Conservation (phyloP, 2,797 vertebrate genomes). For the Champsocephalus esox region DNA sequence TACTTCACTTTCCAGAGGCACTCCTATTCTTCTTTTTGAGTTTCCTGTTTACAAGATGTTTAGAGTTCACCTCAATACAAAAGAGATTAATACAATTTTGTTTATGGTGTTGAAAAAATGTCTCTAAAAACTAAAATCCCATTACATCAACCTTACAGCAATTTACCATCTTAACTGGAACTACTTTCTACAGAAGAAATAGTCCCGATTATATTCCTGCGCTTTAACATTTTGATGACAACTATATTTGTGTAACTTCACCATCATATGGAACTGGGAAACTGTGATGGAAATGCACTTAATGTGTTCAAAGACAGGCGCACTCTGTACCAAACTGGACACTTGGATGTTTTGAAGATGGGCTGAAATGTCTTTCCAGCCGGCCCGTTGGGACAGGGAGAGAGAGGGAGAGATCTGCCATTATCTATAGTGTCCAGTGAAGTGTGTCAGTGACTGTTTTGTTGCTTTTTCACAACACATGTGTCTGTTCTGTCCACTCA, state of each 20-base stretch:
- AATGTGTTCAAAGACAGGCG: not conserved
- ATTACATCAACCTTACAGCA: not conserved
- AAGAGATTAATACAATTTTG: not conserved
- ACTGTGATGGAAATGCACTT: no score
- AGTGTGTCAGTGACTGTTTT: constrained; percentile 65
- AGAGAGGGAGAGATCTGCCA: constrained; percentile 26
- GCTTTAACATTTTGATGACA: not conserved
- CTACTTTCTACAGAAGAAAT: not conserved
- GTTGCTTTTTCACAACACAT: constrained; percentile 59
- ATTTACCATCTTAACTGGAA: not conserved
- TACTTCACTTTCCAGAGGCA: no score
- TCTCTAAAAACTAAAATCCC: not conserved
- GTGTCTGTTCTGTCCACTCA: constrained; percentile 43
- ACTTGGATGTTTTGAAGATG: constrained; percentile 5
- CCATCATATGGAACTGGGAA: not conserved
- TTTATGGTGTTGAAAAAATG: not conserved
- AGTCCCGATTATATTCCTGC: not conserved
- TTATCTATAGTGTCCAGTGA: constrained; percentile 49
- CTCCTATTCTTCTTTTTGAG: not conserved
- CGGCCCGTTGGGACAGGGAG: constrained; percentile 35
- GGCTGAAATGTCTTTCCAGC: not conserved
- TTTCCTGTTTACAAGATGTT: not conserved
- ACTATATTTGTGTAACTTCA: not conserved
- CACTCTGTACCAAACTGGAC: not conserved
- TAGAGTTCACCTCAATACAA: not conserved